Conservation (phyloP, 2,888 invertebrate genomes). For the Rhyacophila evoluta region DNA sequence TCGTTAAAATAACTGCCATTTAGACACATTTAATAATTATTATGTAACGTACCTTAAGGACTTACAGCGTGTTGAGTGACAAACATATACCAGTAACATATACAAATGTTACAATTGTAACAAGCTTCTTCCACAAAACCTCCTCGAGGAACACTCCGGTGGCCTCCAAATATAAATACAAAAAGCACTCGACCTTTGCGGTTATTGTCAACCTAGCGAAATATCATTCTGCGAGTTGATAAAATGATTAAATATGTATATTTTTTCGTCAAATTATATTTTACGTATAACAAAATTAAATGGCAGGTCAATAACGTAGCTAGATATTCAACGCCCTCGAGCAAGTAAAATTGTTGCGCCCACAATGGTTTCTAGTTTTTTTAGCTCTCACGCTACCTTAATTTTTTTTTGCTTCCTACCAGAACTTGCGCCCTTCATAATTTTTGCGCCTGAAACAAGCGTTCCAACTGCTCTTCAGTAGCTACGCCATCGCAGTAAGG, state of each 20-base stretch:
- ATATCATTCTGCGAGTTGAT: too few species aligned
- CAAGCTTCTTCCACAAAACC: neutral
- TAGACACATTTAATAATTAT: neutral
- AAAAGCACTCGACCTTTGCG: neutral
- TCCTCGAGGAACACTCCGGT: neutral
- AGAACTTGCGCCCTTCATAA: too few species aligned
- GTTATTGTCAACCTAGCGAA: neutral
- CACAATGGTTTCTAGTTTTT: neutral
- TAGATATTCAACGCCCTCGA: neutral
- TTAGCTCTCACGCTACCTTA: too few species aligned
- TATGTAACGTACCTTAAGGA: neutral
- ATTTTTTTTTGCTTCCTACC: too few species aligned
- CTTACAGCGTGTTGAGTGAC: neutral
- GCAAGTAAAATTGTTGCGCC: neutral
- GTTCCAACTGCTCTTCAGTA: too few species aligned
- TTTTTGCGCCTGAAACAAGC: too few species aligned
- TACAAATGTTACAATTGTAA: neutral
- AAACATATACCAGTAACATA: neutral
- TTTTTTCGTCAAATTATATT: too few species aligned
- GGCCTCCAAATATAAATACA: neutral
- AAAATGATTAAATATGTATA: too few species aligned
- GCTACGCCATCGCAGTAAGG: too few species aligned
- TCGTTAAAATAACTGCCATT: neutral
- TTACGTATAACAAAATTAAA: too few species aligned
- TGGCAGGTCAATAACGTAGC: neutral